A percentile compares a stretch with the other conserved stretches of the same genome.
Evolutionary conservation across 2,113 vertebrate species (phyloP).

Genomic region (Prunella himalayana): DNA sequence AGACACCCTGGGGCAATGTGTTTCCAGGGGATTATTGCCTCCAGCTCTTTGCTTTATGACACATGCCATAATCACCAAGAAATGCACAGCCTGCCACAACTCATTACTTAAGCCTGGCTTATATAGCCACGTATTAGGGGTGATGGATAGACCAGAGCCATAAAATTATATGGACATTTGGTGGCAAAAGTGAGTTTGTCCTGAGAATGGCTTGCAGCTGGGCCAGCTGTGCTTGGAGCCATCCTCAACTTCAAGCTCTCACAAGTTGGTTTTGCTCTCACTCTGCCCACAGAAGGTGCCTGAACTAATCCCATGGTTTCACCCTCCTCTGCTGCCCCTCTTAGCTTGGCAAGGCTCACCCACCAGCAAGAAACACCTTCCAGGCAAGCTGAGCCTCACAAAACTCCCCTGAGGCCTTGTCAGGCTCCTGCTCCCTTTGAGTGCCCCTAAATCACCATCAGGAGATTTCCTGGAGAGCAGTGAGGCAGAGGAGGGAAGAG

Average conservation of each 20-base stretch:
- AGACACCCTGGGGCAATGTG: background rate
- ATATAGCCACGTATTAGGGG: background rate
- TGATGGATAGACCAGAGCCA: conserved; percentile 8
- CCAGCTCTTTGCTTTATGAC: conserved; percentile 48
- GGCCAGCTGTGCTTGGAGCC: background rate
- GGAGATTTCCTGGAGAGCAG: background rate
- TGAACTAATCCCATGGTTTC: background rate
- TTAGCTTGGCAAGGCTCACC: background rate
- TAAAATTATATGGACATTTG: conserved; percentile 29
- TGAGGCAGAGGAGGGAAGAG: background rate
- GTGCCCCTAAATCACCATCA: background rate
- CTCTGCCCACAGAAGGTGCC: background rate
- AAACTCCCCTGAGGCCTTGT: background rate
- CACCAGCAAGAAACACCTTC: background rate
- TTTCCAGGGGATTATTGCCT: conserved; percentile 56
- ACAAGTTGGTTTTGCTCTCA: background rate
- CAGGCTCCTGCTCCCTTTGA: background rate
- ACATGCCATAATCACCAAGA: conserved; percentile 21
- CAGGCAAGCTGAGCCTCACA: background rate
- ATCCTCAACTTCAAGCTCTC: background rate
- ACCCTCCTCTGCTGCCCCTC: background rate
- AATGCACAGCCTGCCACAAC: conserved; percentile 32
- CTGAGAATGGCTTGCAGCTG: background rate
- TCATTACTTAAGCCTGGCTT: conserved; percentile 34
- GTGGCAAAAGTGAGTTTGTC: conserved; percentile 1